Percentiles rank a stretch among this genome's conserved stretches.
These are phyloP conservation scores for Trilocha varians DNA, from an alignment of 2,888 invertebrate genomes.

Conservation along the genomic window DNA sequence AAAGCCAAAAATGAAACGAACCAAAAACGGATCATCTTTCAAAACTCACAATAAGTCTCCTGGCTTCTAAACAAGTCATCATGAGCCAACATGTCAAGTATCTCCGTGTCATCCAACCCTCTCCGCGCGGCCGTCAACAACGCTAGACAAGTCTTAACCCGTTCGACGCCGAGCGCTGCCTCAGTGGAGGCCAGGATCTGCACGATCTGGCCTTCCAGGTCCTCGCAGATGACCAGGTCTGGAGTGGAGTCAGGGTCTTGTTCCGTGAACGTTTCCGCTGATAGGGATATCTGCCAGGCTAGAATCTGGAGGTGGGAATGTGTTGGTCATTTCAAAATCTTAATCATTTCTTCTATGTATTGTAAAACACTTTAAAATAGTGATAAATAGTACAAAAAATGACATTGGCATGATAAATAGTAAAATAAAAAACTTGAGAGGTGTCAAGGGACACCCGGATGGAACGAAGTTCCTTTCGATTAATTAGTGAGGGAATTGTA, in stretches of 20 bases:
- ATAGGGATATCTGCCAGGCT: conserved; percentile 68
- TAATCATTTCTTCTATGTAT: too few species aligned
- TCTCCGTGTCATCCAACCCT: conserved; percentile 87
- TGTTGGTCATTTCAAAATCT: neutral
- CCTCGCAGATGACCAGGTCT: conserved; percentile 55
- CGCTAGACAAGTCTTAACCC: conserved; percentile 79
- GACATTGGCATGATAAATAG: too few species aligned
- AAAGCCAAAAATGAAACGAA: too few species aligned
- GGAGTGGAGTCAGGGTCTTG: conserved; percentile 51
- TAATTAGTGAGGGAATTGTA: too few species aligned
- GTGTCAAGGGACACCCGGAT: too few species aligned
- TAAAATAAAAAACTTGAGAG: too few species aligned
- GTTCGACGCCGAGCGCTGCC: conserved; percentile 76
- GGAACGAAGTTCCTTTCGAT: too few species aligned
- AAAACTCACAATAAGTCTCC: conserved; percentile 74
- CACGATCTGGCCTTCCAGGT: conserved; percentile 74
- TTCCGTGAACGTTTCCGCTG: conserved; percentile 62
- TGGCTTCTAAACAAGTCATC: conserved; percentile 76
- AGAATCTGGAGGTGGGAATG: conserved; percentile 40
- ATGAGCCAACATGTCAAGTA: conserved; percentile 79
- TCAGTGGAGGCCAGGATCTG: conserved; percentile 80
- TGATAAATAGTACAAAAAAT: too few species aligned
- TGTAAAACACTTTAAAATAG: too few species aligned
- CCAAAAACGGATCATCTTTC: too few species aligned
- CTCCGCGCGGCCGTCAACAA: conserved; percentile 82